Evolutionary conservation across 2,888 invertebrate genomes (phyloP), one percentile per base, ranked within the genome.

Genomic region (Idaea aversata): DNA sequence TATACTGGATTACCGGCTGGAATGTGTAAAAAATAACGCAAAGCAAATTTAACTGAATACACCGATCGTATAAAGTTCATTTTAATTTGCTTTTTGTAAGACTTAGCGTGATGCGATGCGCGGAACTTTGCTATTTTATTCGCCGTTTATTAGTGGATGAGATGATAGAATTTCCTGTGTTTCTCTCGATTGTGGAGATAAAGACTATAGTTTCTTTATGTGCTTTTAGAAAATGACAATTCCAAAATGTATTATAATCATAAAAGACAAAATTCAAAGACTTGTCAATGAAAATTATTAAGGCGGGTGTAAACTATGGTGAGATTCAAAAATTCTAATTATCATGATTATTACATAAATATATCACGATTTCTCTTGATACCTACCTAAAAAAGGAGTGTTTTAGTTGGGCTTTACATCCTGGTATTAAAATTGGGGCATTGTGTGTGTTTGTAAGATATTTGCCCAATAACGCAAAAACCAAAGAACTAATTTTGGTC

Each of bases 1-100:
- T 90, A 90, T 88, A 80, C 80, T 77, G 78, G 78, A 77, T 75
- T 77, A 59, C 72, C 71, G 67, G 71, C 80, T 87, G 80, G 88
- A 86, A 84, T 88, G 88, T 58, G 61, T 61, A 59, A 72, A 67
- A 65, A 63, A 3, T n/a, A 15, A 64, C 35, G 6, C 58, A 10
- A n/a, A 25, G 63, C 15, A 78, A 79, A 70, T 15, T 69, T 38
- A 70, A 78, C 72, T 66, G 76, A 65, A 72, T 70, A 13, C 15
- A 0, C 4, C 35, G 25, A 3, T 15, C 0, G 10, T 0, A 34
- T 73, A 81, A 67, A 70, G 77, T 77, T 68, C 67, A 65, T 74
- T 72, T 76, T 74, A 57, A 59, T 59, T 70, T 69, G 67, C 59
- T 25, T 36, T 59, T 70, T 65, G 58, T 61, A 63, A 15, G 70